Base-by-base conservation (phyloP, 2,113 vertebrate species). In the Seriola aureovittata region DNA sequence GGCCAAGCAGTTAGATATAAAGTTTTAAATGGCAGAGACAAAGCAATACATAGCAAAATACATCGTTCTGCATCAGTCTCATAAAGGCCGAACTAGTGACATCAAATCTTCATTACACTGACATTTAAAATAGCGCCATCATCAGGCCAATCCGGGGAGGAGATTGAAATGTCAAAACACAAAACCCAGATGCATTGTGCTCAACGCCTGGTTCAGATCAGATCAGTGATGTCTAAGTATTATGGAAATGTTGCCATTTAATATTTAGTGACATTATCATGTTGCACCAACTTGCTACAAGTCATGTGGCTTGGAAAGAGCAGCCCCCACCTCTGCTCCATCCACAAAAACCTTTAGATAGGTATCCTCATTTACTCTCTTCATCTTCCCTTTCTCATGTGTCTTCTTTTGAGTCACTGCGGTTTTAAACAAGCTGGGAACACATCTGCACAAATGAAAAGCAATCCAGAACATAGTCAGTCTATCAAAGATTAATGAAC, bases 81-180 rank as follows among this genome's bases (percentile, higher is more conserved):
- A 76, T 67, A 48, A 32, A 55, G 21, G 19, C 32, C 55, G 34
- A 46, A 63, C 7, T 32, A 21, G 12, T 67, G 64, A 70, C 44
- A 29, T 71, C 19, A 71, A 25, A 69, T 63, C 63, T 70, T 78
- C 25, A 69, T 68, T 46, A 38, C 19, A 19, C 13, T 72, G 87
- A 89, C 87, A 81, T 90, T 90, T 87, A 38, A 70, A 79, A 52
- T 44, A 59, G 71, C 50, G 11, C 46, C 2, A 7, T 86, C 76
- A 67, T 75, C 71, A 77, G 57, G 29, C 63, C 71, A 77, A 79
- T 84, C 81, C 84, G 68, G 5, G 46, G 60, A 72, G 73, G 58
- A 59, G 16, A 80, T 75, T 66, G 6, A 86, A 86, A 85, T 83
- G 84, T 78, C 84, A 91, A 58, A 82, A 70, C 25, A 58, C 52